These are phyloP conservation scores for Ormyrus pomaceus DNA, from an alignment of 2,888 invertebrate species.

Conservation along the genomic window DNA sequence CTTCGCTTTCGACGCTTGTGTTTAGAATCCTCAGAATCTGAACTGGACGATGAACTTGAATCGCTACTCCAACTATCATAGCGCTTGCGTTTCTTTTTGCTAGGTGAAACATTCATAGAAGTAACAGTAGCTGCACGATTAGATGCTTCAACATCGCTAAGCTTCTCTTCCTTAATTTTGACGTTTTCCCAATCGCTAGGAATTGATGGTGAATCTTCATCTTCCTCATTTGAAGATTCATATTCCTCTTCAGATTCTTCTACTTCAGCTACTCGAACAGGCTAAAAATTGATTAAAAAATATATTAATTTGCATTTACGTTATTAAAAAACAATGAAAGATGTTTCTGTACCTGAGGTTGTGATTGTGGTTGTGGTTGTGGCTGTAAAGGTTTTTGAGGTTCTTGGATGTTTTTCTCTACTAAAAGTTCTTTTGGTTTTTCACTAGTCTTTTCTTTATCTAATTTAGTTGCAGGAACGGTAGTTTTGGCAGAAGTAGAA, in stretches of 20 bases:
- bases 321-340: background rate
- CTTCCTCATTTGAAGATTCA: constrained; percentile 49
- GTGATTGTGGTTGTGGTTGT: background rate
- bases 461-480: background rate
- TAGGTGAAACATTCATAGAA: constrained; percentile 38
- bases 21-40: constrained; percentile 64
- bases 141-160: constrained; percentile 63
- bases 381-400: background rate
- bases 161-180: constrained; percentile 67
- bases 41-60: constrained; percentile 65
- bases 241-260: constrained; percentile 54
- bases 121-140: constrained; percentile 32
- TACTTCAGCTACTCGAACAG: constrained; percentile 29
- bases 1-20: constrained; percentile 51
- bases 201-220: constrained; percentile 63
- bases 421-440: constrained; percentile 13
- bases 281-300: constrained; percentile 8
- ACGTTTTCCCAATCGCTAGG: constrained; percentile 71
- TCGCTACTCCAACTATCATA: constrained; percentile 63
- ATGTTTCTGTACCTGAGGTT: background rate
- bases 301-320: background rate
- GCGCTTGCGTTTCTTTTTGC: constrained; percentile 59
- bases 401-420: constrained; percentile 6
- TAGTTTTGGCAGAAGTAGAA: background rate
- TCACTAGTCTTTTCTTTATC: constrained; percentile 36